Base-by-base conservation (phyloP, 2,888 invertebrate genomes). In the Trichogramma dendrolimi region DNA sequence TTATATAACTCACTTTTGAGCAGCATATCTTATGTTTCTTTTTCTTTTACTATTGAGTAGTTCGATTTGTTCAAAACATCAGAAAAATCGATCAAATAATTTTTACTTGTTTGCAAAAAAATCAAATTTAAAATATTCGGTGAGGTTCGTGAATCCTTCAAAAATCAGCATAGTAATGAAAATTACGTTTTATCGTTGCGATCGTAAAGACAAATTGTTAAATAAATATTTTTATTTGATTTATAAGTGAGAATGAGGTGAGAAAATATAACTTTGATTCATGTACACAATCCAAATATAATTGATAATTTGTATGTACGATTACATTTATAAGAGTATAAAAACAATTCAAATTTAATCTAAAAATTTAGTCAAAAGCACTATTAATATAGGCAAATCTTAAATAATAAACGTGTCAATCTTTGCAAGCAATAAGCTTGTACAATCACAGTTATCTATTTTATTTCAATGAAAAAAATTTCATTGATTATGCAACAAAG, bases 161-260 rank as follows among this genome's bases (percentile, higher is more conserved):
- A 27, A 27, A 27, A 27, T 27, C 27, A 27, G 27, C 27, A 27
- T 3, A 27, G 27, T 27, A 27, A 27, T 27, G 27, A 27, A 27
- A 27, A 2, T 27, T 27, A 27, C 27, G 2, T 27, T 27, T n/a
- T 27, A 27, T 2, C 27, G 27, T 27, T 27, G 3, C 27, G 27
- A 27, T 27, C 27, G 1, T 27, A 27, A 2, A 27, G 67, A 55
- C 52, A 67, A 65, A 65, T 68, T 67, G 67, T 67, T 63, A 66
- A 66, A 63, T 48, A 51, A 63, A 54, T 57, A 66, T 66, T 61
- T 65, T 65, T 65, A 65, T 59, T 56, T 65, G 61, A 65, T 65
- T 61, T 60, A 69, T 78, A 77, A 77, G 75, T 68, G 27, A 27
- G 64, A 69, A 73, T 71, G 71, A 72, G 77, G 77, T 78, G 76